These are phyloP conservation scores for Protodeltote pygarga DNA, from an alignment of 2,888 invertebrate species.

Conservation along the genomic window DNA sequence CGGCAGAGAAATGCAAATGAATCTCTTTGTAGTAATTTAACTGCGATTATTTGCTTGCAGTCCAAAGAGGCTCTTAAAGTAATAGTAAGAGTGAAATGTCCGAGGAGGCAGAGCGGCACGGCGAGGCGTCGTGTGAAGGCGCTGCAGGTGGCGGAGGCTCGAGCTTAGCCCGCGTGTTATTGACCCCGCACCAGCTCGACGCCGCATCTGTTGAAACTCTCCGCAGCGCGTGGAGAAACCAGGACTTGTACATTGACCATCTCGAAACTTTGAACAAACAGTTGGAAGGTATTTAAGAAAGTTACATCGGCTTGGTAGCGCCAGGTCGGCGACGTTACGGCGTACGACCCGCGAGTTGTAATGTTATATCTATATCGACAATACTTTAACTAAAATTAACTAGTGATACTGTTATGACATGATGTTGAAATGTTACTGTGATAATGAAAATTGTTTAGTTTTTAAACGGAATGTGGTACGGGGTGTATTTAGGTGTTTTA, in stretches of 20 bases:
- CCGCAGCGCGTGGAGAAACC: slow-evolving; percentile 90
- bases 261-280: slow-evolving; percentile 91
- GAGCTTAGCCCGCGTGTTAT: slow-evolving; percentile 86
- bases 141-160: slow-evolving; percentile 83
- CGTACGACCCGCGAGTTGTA: slow-evolving; percentile 72
- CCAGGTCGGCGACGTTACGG: slow-evolving; percentile 72
- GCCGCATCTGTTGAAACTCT: slow-evolving; percentile 89
- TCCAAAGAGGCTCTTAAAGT: slow-evolving; percentile 75
- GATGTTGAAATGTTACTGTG: slow-evolving; percentile 72
- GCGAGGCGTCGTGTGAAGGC: slow-evolving; percentile 78
- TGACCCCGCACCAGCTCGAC: slow-evolving; percentile 89
- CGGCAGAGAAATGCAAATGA: slow-evolving; percentile 70
- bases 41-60: slow-evolving; percentile 78
- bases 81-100: slow-evolving; percentile 84
- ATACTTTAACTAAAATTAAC: slow-evolving; percentile 84
- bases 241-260: slow-evolving; percentile 92
- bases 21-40: slow-evolving; percentile 66
- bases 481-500: slow-evolving; percentile 81
- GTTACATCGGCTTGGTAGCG: slow-evolving; percentile 83
- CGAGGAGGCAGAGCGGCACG: slow-evolving; percentile 83
- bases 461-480: slow-evolving; percentile 73
- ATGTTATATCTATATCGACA: slow-evolving; percentile 82
- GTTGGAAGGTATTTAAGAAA: slow-evolving; percentile 92
- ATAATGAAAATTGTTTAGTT: slow-evolving; percentile 72
- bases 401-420: slow-evolving; percentile 78